These are phyloP conservation scores for Monopis laevigella DNA, from an alignment of 2,888 invertebrate species.

Conservation along the genomic window DNA sequence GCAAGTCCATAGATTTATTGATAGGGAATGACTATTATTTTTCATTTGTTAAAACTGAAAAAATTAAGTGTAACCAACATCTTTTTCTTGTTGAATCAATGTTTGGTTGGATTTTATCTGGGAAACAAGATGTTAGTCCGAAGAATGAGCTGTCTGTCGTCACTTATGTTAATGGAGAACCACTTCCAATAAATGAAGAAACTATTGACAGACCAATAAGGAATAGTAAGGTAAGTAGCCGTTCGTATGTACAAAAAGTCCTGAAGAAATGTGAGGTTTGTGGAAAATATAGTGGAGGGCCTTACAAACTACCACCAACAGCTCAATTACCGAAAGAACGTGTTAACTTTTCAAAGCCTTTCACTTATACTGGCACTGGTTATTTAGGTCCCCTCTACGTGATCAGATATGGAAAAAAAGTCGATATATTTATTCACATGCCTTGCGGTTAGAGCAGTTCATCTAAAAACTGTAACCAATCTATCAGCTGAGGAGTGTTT, in stretches of 20 bases:
- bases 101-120: slow-evolving; percentile 11
- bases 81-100: slow-evolving; percentile 2
- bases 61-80: neutral
- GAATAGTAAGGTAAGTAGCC: too few relatives aligned
- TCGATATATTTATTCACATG: slow-evolving; percentile 21
- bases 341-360: slow-evolving; percentile 18
- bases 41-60: slow-evolving; percentile 6
- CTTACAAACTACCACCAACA: slow-evolving; percentile 12
- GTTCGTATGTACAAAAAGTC: too few relatives aligned
- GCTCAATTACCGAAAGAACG: slow-evolving; percentile 19
- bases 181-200: too few relatives aligned
- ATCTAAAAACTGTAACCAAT: slow-evolving; percentile 22
- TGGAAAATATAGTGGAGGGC: slow-evolving; percentile 16
- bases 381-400: slow-evolving; percentile 19
- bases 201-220: too few relatives aligned
- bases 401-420: slow-evolving; percentile 14
- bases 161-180: too few relatives aligned
- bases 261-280: slow-evolving; percentile 13
- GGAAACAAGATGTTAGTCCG: neutral
- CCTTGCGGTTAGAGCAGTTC: slow-evolving; percentile 21
- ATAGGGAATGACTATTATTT: slow-evolving; percentile 15
- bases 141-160: too few relatives aligned
- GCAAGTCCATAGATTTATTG: slow-evolving; percentile 7
- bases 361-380: slow-evolving; percentile 19
- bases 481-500: slow-evolving; percentile 21